Evolutionary conservation across 2,888 invertebrate genomes (phyloP).

Genomic region (Drosophila robusta): DNA sequence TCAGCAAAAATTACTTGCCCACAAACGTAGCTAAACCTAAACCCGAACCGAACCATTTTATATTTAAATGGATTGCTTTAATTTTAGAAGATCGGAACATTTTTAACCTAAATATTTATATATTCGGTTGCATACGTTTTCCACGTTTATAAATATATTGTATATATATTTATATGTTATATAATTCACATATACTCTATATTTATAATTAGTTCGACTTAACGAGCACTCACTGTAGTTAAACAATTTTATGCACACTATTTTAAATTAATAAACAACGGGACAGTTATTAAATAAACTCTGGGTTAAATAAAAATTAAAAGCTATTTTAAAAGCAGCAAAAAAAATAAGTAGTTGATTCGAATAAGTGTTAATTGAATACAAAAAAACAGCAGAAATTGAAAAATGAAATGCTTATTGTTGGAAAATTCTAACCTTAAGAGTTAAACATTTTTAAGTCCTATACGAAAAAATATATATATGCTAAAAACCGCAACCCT

Average conservation of each 20-base stretch:
- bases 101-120: background rate
- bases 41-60: background rate
- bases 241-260: no score
- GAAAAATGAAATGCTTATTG: background rate
- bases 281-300: no score
- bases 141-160: background rate
- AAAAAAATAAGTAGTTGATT: no score
- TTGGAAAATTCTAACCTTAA: background rate
- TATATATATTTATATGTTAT: background rate
- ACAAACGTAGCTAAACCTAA: background rate
- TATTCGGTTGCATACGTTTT: background rate
- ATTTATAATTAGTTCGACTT: no score
- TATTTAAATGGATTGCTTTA: no score
- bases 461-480: slow-evolving; percentile 21
- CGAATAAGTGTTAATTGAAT: no score
- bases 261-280: no score
- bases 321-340: no score
- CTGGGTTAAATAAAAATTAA: no score
- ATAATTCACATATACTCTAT: no score
- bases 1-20: no score
- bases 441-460: background rate
- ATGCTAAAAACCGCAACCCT: slow-evolving; percentile 69
- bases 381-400: background rate
- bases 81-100: background rate
- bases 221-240: no score